A percentile compares a stretch with the other conserved stretches of the same genome.
Conservation (phyloP, 2,113 vertebrate species). For the Perccottus glenii region DNA sequence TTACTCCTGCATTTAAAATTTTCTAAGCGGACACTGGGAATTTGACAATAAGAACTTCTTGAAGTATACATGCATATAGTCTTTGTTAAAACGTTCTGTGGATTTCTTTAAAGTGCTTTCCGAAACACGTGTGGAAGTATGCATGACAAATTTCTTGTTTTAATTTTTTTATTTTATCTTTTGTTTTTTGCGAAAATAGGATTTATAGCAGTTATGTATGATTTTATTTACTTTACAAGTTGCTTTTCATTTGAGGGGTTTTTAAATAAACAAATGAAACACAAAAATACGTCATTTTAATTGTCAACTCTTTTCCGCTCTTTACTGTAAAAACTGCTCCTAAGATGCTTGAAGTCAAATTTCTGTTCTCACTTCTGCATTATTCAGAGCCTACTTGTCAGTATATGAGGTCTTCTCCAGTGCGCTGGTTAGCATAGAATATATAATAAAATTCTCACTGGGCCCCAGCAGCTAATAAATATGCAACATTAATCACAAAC, state of each 20-base stretch:
- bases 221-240: slow-evolving; percentile 52
- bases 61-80: slow-evolving; percentile 13
- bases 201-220: slow-evolving; percentile 61
- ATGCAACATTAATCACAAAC: too few species aligned
- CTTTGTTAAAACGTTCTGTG: slow-evolving; percentile 28
- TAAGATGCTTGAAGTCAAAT: too few species aligned
- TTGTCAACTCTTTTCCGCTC: slow-evolving; percentile 61
- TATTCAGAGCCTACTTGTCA: too few species aligned
- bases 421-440: too few species aligned
- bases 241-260: slow-evolving; percentile 71
- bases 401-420: too few species aligned
- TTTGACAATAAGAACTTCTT: slow-evolving; percentile 38
- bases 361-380: too few species aligned
- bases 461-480: too few species aligned
- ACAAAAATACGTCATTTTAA: slow-evolving; percentile 54
- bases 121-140: slow-evolving; percentile 26
- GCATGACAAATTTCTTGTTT: slow-evolving; percentile 57
- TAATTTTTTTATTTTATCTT: slow-evolving; percentile 58
- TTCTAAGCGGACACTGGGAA: slow-evolving; percentile 27
- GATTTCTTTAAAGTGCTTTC: slow-evolving; percentile 18
- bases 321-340: not conserved
- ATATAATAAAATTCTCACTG: too few species aligned
- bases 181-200: slow-evolving; percentile 63
- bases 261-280: slow-evolving; percentile 76
- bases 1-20: slow-evolving; percentile 21